Evolutionary conservation across 1,140 invertebrate species (phyloP).

Genomic region (Batillaria attramentaria): DNA sequence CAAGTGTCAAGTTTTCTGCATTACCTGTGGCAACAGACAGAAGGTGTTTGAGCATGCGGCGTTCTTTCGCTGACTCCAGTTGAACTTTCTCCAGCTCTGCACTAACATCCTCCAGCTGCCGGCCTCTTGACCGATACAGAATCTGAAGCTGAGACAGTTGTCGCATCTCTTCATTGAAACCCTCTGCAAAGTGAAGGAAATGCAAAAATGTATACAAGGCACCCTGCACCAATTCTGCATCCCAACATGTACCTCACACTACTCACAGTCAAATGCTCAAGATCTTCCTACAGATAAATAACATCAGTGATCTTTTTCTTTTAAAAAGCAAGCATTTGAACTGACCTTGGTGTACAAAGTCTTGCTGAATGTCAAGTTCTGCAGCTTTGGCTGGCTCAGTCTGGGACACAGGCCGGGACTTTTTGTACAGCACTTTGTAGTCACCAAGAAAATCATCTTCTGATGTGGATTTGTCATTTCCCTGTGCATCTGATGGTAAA

Average conservation of each 20-base stretch:
- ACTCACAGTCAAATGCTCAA: too few species aligned
- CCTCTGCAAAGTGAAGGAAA: too few species aligned
- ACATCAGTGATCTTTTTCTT: neutral
- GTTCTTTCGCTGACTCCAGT: slow-evolving; percentile 57
- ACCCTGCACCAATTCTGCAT: neutral
- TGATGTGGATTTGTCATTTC: neutral
- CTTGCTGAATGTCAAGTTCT: neutral
- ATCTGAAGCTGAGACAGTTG: slow-evolving; percentile 59
- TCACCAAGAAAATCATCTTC: neutral
- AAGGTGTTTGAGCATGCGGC: slow-evolving; percentile 64
- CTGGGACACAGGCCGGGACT: neutral
- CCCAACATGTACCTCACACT: too few species aligned
- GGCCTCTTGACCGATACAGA: slow-evolving; percentile 64
- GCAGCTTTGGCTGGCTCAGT: neutral
- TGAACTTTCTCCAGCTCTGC: slow-evolving; percentile 55
- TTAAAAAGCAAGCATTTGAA: neutral
- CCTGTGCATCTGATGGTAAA: too few species aligned
- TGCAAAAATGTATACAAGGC: neutral
- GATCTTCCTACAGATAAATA: neutral
- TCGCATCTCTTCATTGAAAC: slow-evolving; percentile 12
- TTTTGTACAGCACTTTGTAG: slow-evolving; percentile 24
- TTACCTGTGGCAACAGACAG: slow-evolving; percentile 63
- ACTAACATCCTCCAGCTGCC: slow-evolving; percentile 64
- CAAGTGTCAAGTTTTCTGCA: too few species aligned
- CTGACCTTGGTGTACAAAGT: slow-evolving; percentile 7